Conservation (phyloP, 2,113 vertebrate genomes). For the Phaethon lepturus region DNA sequence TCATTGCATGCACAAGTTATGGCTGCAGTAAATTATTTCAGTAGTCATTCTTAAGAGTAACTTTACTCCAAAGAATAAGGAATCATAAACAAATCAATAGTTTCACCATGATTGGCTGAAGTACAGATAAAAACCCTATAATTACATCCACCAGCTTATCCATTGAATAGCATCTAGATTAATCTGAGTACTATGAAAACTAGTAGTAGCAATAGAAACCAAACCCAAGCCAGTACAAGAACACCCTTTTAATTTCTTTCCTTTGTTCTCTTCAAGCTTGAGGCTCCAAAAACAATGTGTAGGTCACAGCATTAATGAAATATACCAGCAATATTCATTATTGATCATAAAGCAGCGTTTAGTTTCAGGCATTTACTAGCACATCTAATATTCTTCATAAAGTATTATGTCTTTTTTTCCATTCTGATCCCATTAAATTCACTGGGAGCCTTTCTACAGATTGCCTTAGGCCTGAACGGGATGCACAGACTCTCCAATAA, state of each 20-base stretch:
- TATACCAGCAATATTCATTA: background rate
- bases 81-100: conserved; percentile 26
- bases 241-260: background rate
- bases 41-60: background rate
- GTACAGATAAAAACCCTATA: background rate
- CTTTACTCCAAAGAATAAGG: conserved; percentile 3
- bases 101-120: background rate
- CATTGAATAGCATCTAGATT: background rate
- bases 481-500: background rate
- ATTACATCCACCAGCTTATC: background rate
- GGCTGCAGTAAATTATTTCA: background rate
- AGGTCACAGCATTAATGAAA: background rate
- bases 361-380: background rate
- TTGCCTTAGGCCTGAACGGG: background rate
- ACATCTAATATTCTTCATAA: background rate
- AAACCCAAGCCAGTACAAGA: background rate
- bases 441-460: background rate
- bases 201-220: background rate
- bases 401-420: background rate
- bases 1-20: background rate
- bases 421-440: background rate
- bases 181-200: background rate
- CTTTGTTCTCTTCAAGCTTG: background rate
- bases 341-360: background rate
- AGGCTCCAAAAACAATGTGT: background rate